Evolutionary conservation across 2,888 invertebrate genomes (phyloP).

Genomic region (Andricus curvator): DNA sequence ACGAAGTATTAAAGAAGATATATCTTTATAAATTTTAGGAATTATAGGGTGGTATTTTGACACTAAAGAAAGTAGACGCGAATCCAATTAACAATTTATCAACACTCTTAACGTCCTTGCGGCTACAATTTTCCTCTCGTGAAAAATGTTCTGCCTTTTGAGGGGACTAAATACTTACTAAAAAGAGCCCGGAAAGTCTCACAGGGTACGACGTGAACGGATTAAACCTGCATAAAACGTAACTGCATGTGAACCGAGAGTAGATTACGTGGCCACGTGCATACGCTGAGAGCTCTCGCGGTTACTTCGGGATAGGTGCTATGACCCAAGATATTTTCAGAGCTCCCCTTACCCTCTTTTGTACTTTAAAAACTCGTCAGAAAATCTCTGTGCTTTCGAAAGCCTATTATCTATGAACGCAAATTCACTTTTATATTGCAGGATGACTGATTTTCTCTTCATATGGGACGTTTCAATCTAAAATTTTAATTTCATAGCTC

Average conservation of each 20-base stretch:
- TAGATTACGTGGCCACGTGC: constrained; percentile 20
- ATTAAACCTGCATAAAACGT: constrained; percentile 32
- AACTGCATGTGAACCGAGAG: constrained; percentile 26
- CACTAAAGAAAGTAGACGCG: neutral
- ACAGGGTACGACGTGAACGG: constrained; percentile 20
- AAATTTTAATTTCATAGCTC: no score
- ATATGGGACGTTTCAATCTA: neutral
- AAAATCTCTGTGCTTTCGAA: constrained; percentile 18
- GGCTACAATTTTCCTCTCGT: neutral
- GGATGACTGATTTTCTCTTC: neutral
- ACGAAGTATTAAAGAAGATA: constrained; percentile 1
- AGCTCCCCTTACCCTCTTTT: neutral
- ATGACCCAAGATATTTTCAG: constrained; percentile 33
- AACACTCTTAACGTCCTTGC: neutral
- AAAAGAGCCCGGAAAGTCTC: constrained; percentile 27
- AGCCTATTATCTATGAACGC: constrained; percentile 1
- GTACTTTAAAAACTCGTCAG: constrained; percentile 11
- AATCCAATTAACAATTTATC: constrained; percentile 1
- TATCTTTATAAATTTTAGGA: neutral
- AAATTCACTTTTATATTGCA: neutral
- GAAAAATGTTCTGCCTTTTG: constrained; percentile 4
- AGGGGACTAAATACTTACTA: constrained; percentile 27
- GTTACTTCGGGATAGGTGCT: constrained; percentile 36
- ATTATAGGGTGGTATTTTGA: neutral
- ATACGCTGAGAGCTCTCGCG: constrained; percentile 23